Evolutionary conservation across 2,888 invertebrate genomes (phyloP).

Genomic region (Microctonus brassicae): DNA sequence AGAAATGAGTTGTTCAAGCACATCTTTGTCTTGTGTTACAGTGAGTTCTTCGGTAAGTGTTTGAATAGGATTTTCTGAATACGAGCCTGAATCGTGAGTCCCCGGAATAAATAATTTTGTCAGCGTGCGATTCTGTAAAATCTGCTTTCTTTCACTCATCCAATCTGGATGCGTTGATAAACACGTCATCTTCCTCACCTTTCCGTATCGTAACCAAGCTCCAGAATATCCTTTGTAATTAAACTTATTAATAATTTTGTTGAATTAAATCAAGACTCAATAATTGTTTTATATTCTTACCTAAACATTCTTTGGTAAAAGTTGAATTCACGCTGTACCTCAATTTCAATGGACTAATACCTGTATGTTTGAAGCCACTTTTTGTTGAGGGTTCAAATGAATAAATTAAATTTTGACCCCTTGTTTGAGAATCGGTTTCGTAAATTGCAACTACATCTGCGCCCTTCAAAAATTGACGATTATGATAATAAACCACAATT

Average conservation of each 20-base stretch:
- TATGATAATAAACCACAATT: not conserved
- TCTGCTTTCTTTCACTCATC: not conserved
- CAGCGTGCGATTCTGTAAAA: not conserved
- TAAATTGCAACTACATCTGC: not conserved
- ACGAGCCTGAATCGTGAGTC: conserved; percentile 10
- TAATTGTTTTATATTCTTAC: not conserved
- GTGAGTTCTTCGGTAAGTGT: not conserved
- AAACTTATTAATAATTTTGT: no score
- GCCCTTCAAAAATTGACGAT: not conserved
- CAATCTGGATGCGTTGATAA: conserved; percentile 14
- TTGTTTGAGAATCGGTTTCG: not conserved
- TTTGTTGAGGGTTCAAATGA: not conserved
- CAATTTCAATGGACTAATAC: not conserved
- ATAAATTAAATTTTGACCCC: not conserved
- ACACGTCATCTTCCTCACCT: not conserved
- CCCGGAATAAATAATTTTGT: conserved; percentile 2
- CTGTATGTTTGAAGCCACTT: not conserved
- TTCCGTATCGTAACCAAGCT: not conserved
- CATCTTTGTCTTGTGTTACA: conserved; percentile 69
- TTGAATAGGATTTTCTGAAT: not conserved
- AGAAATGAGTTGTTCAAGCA: conserved; percentile 72
- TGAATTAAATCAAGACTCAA: not conserved
- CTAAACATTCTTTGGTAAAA: not conserved
- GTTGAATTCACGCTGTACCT: not conserved
- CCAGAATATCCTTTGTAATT: not conserved